Percentiles rank a stretch among this genome's conserved stretches.
Conservation (phyloP, 2,888 invertebrate species). For the Aporophyla nigra region DNA sequence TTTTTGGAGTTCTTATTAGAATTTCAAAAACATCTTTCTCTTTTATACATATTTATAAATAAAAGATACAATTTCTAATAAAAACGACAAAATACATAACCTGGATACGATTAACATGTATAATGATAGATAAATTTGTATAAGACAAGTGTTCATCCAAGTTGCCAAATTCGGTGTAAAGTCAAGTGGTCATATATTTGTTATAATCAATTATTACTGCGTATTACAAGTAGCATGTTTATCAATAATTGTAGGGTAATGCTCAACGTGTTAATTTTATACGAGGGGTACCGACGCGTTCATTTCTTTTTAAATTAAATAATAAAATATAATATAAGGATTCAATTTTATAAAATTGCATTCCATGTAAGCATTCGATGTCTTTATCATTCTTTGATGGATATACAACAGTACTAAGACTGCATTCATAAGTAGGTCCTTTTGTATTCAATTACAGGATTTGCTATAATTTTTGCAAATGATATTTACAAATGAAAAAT, state of each 20-base stretch:
- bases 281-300: constrained; percentile 82
- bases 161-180: constrained; percentile 90
- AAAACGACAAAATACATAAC: constrained; percentile 57
- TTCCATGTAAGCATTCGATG: constrained; percentile 83
- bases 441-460: constrained; percentile 77
- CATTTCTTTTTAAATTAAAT: constrained; percentile 67
- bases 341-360: constrained; percentile 83
- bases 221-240: constrained; percentile 87
- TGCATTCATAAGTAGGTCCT: constrained; percentile 84
- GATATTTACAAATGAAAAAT: constrained; percentile 82
- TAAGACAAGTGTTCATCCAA: constrained; percentile 87
- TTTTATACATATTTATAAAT: constrained; percentile 49
- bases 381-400: constrained; percentile 82
- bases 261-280: constrained; percentile 88
- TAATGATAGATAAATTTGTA: constrained; percentile 67
- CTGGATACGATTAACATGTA: constrained; percentile 67
- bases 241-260: constrained; percentile 87
- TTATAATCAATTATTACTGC: constrained; percentile 85
- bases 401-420: constrained; percentile 87
- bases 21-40: constrained; percentile 47
- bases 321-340: constrained; percentile 65
- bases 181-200: constrained; percentile 82
- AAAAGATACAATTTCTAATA: constrained; percentile 45
- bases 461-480: constrained; percentile 82
- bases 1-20: constrained; percentile 59